Conservation (phyloP, 2,113 vertebrate species). For the Odontophorus gujanensis region DNA sequence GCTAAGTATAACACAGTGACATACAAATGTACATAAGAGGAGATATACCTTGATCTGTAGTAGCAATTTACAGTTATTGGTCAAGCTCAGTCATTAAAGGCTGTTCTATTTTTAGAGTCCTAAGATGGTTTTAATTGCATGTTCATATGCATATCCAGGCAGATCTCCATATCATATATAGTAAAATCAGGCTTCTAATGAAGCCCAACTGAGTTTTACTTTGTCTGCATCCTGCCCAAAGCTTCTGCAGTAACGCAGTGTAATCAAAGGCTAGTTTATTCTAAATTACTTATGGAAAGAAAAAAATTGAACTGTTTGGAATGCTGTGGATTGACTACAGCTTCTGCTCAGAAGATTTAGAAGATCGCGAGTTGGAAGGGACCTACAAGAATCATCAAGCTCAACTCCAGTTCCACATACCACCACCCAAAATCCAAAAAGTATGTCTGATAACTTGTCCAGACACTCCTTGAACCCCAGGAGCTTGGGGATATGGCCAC, state of each 20-base stretch:
- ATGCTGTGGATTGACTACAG: background rate
- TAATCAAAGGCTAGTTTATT: background rate
- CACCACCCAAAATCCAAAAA: background rate
- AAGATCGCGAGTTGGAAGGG: background rate
- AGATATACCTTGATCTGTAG: background rate
- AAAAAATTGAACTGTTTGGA: background rate
- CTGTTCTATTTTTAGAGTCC: background rate
- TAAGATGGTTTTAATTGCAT: background rate
- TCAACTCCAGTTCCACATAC: background rate
- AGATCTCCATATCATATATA: background rate
- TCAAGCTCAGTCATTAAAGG: background rate
- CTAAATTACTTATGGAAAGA: background rate
- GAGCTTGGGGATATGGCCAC: background rate
- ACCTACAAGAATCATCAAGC: background rate
- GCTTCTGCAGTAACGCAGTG: background rate
- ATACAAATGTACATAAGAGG: background rate
- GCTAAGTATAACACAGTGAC: background rate
- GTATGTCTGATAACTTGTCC: background rate
- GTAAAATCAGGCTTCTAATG: background rate
- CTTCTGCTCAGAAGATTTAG: background rate
- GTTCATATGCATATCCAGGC: background rate
- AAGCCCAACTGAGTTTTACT: background rate
- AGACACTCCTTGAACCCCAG: background rate
- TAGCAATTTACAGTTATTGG: background rate
- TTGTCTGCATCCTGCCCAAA: background rate